Evolutionary conservation across 2,888 invertebrate genomes (phyloP), one percentile per base, ranked within the genome.

Genomic region (Epinotia bilunana): DNA sequence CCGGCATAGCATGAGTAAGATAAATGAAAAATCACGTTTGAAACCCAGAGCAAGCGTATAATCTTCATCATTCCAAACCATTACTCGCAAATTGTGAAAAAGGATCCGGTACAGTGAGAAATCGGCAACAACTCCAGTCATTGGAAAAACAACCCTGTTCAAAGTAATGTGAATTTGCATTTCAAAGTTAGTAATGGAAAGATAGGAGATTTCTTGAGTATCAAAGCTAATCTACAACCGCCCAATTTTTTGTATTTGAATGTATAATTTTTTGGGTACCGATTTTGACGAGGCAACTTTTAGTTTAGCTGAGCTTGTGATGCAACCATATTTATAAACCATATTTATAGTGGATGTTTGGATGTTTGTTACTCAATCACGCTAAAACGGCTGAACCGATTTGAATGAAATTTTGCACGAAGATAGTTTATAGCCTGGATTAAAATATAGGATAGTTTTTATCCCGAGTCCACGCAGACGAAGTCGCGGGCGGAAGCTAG

Each of bases 31-130:
- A 72, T 75, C 75, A 76, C 72, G 78, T 73, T 23, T 57, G 65
- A 55, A 74, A 72, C 58, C 57, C 43, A 73, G 62, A 68, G 76
- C 76, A 78, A 80, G 80, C 74, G 78, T 70, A 77, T 78, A 82
- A 81, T 83, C 84, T 86, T 81, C 81, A 82, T 81, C 81, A 80
- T 87, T 87, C 83, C 84, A 76, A 78, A 64, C 82, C 88, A 88
- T 89, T 88, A 82, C 79, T 67, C 82, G 77, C 80, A 82, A 84
- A 83, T 85, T 84, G 85, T 81, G 62, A 74, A 77, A 77, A 78
- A 49, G 58, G 72, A 67, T 79, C 79, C 74, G 77, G 80, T 80
- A 82, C 80, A 81, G 77, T 78, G 79, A 79, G 81, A 83, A 82
- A 79, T 82, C 77, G 80, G 73, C 79, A 70, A 12, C 3, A 39